phyloP scores from a whole-genome alignment of 2,888 invertebrate genomes.

The Ectemnius continuus region DNA sequence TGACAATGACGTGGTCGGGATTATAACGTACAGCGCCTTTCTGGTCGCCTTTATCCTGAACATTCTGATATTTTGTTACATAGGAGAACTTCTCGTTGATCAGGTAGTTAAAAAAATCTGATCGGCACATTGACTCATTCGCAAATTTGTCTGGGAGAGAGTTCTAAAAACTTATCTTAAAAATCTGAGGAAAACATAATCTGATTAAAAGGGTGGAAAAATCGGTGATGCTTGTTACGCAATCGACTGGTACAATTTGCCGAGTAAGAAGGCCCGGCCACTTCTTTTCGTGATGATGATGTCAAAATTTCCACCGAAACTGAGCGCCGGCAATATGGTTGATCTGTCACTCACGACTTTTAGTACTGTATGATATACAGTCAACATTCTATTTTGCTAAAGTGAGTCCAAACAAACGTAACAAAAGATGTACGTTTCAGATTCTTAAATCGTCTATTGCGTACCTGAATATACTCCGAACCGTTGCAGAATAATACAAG shows the following conservation, averaged over 20 bases:
- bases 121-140: background rate
- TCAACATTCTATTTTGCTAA: too few relatives aligned
- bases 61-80: constrained; percentile 57
- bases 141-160: background rate
- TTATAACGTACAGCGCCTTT: constrained; percentile 44
- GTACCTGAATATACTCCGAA: too few relatives aligned
- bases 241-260: constrained; percentile 60
- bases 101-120: constrained; percentile 40
- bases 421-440: too few relatives aligned
- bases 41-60: constrained; percentile 49
- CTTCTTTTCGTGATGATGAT: constrained; percentile 49
- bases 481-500: too few relatives aligned
- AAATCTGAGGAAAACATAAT: background rate
- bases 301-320: constrained; percentile 35
- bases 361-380: constrained; percentile 49
- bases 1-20: constrained; percentile 44
- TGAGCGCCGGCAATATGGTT: constrained; percentile 60
- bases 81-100: constrained; percentile 59
- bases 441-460: too few relatives aligned
- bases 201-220: background rate
- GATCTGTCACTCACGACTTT: constrained; percentile 56
- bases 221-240: constrained; percentile 36
- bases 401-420: too few relatives aligned
- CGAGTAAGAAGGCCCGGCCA: constrained; percentile 43
- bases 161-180: background rate